phyloP scores from a whole-genome alignment of 2,888 invertebrate genomes.

The Anoplius nigerrimus region DNA sequence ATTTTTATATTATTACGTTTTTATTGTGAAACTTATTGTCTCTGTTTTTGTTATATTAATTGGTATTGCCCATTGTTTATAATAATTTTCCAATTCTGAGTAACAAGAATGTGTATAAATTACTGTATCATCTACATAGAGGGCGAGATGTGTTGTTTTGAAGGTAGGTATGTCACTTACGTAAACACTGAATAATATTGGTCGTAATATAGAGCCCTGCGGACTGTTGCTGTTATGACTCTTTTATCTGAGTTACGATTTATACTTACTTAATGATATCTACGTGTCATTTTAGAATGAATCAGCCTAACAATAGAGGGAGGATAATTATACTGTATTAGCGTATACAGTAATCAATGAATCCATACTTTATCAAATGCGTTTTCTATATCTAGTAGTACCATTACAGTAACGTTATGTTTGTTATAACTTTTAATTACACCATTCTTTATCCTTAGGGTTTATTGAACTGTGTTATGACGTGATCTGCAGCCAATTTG shows the following conservation, averaged over 20 bases:
- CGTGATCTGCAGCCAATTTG: slow-evolving; percentile 59
- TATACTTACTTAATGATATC: slow-evolving; percentile 42
- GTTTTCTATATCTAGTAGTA: slow-evolving; percentile 11
- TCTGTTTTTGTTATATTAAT: too few species aligned
- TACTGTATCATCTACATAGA: slow-evolving; percentile 46
- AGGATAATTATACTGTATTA: slow-evolving; percentile 47
- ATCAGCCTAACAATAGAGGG: slow-evolving; percentile 48
- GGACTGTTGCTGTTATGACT: slow-evolving; percentile 41
- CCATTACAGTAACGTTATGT: slow-evolving; percentile 2
- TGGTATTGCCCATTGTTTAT: slow-evolving; percentile 12
- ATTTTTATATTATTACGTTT: not conserved
- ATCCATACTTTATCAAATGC: slow-evolving; percentile 24
- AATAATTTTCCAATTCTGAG: slow-evolving; percentile 12
- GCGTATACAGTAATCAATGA: slow-evolving; percentile 28
- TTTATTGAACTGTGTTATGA: slow-evolving; percentile 56
- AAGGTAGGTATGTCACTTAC: slow-evolving; percentile 42
- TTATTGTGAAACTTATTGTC: slow-evolving; percentile 3
- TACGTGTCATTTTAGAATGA: slow-evolving; percentile 49
- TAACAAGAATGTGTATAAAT: slow-evolving; percentile 48
- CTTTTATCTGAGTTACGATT: slow-evolving; percentile 34
- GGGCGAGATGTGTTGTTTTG: slow-evolving; percentile 28
- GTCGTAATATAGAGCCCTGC: slow-evolving; percentile 47
- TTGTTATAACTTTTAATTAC: slow-evolving; percentile 20
- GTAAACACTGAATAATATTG: slow-evolving; percentile 43
- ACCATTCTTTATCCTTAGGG: slow-evolving; percentile 35